Evolutionary conservation across 2,888 invertebrate species (phyloP).

Genomic region (Chloroclysta siterata): DNA sequence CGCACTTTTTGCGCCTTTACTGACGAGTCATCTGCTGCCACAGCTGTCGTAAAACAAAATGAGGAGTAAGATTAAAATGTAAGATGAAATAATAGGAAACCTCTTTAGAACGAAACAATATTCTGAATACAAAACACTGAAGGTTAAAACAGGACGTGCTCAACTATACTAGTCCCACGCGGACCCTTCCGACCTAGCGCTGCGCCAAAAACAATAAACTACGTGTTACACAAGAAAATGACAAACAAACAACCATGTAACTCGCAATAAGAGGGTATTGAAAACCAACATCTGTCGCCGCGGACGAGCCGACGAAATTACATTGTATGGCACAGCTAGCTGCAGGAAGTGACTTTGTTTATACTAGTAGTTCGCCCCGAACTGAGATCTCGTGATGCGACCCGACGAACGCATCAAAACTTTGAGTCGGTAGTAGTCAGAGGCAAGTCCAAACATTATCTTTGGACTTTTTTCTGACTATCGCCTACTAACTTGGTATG

Average conservation of each 20-base stretch:
- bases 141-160: neutral
- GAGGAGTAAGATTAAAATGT: no score
- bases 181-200: slow-evolving; percentile 16
- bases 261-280: slow-evolving; percentile 41
- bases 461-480: no score
- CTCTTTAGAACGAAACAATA: neutral
- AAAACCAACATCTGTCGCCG: slow-evolving; percentile 56
- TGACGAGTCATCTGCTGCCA: no score
- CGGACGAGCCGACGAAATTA: slow-evolving; percentile 37
- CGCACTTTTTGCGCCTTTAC: no score
- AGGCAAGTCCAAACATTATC: no score
- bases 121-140: neutral
- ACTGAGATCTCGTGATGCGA: no score
- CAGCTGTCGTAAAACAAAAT: no score
- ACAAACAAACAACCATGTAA: slow-evolving; percentile 40
- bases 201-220: slow-evolving; percentile 38
- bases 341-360: slow-evolving; percentile 9
- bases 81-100: neutral
- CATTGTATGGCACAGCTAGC: slow-evolving; percentile 24
- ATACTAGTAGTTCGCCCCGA: no score
- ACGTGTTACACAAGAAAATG: slow-evolving; percentile 44
- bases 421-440: no score
- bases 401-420: no score
- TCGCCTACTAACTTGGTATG: no score
- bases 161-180: slow-evolving; percentile 15